Percentiles rank a stretch among this genome's conserved stretches.
Conservation (phyloP, 2,113 vertebrate species). For the Limanda limanda region DNA sequence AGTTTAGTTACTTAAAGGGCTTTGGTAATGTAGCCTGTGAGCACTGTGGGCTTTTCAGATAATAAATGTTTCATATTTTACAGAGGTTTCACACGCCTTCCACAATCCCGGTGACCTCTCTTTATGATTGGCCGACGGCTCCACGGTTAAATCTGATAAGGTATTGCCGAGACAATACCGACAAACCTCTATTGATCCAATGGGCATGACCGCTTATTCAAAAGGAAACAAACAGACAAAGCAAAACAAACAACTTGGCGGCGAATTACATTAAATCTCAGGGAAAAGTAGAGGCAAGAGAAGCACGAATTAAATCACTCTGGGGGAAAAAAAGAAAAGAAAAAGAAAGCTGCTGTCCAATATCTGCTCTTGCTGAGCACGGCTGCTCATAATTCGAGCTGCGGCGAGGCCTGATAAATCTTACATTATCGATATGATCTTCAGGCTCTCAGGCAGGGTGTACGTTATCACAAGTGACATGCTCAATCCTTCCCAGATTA, state of each 20-base stretch:
- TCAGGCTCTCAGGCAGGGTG: slow-evolving; percentile 73
- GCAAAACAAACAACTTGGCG: slow-evolving; percentile 70
- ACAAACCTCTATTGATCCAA: slow-evolving; percentile 71
- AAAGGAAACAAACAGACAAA: slow-evolving; percentile 69
- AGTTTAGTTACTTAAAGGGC: slow-evolving; percentile 43
- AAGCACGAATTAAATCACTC: slow-evolving; percentile 74
- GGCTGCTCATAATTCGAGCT: slow-evolving; percentile 78
- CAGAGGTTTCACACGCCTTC: slow-evolving; percentile 40
- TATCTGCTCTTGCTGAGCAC: slow-evolving; percentile 70
- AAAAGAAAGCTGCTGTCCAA: slow-evolving; percentile 70
- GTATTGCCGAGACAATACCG: slow-evolving; percentile 57
- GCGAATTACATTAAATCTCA: slow-evolving; percentile 75
- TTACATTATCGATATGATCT: slow-evolving; percentile 84
- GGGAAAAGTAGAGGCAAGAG: slow-evolving; percentile 63
- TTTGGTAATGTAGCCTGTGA: slow-evolving; percentile 42
- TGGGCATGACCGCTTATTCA: slow-evolving; percentile 64
- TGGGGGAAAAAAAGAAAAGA: background rate
- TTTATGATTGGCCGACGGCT: slow-evolving; percentile 57
- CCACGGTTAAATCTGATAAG: slow-evolving; percentile 61
- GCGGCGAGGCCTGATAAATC: slow-evolving; percentile 80
- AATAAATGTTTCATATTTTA: slow-evolving; percentile 63
- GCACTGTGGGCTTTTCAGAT: slow-evolving; percentile 46
- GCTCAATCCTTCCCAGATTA: slow-evolving; percentile 81
- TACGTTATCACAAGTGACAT: slow-evolving; percentile 82
- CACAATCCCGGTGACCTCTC: slow-evolving; percentile 52